These are phyloP conservation scores for Calcarius lapponicus DNA, from an alignment of 2,797 vertebrate species.

Conservation along the genomic window DNA sequence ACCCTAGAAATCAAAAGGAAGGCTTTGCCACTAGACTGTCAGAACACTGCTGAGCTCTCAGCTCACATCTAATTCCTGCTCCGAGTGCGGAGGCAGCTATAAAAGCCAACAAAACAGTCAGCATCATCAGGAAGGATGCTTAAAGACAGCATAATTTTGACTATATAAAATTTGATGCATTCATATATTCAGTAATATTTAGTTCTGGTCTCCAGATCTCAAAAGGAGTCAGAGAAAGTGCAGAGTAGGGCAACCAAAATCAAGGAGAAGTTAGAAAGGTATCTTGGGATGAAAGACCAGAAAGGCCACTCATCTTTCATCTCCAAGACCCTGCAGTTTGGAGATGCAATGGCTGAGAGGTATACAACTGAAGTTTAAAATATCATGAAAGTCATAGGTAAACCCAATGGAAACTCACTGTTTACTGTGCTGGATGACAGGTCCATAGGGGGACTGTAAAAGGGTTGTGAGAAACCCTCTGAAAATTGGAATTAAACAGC, in stretches of 20 bases:
- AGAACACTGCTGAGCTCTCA: slow-evolving; percentile 9
- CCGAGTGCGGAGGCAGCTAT: not conserved
- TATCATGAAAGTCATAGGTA: not conserved
- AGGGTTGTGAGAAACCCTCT: not conserved
- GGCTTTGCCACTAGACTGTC: not conserved
- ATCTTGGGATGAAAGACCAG: not conserved
- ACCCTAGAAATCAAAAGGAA: slow-evolving; percentile 7
- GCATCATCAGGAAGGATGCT: not conserved
- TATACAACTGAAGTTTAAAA: not conserved
- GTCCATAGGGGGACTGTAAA: not conserved
- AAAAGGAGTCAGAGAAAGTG: not conserved
- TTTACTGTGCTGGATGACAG: not conserved
- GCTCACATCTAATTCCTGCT: not conserved
- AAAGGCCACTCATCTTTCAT: not conserved
- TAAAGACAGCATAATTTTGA: not conserved
- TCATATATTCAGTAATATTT: not conserved
- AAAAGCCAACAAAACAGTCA: not conserved
- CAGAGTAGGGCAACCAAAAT: not conserved
- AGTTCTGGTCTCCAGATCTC: not conserved
- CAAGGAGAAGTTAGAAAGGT: not conserved
- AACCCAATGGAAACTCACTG: not conserved
- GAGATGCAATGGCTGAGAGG: not conserved
- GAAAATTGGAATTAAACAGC: not conserved
- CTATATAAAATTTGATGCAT: not conserved
- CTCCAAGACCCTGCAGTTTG: not conserved